These are phyloP conservation scores for Caerostris extrusa DNA, from an alignment of 1,140 invertebrate species.

Conservation along the genomic window DNA sequence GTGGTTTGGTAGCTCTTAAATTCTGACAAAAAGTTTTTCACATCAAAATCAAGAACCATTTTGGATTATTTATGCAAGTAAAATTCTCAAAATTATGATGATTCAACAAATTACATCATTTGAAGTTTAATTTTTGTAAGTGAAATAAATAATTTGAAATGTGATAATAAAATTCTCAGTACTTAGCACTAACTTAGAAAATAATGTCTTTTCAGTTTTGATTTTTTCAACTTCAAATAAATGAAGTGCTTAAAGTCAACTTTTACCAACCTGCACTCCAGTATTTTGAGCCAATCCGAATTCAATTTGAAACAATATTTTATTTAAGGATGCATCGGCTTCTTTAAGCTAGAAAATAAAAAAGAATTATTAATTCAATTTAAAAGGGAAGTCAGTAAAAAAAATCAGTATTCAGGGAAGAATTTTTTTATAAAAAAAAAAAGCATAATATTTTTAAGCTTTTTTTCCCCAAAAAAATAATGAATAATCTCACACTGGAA, in stretches of 20 bases:
- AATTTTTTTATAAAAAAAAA: no score
- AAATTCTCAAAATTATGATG: not conserved
- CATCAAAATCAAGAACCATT: slow-evolving; percentile 91
- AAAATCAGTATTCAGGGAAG: no score
- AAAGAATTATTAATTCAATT: no score
- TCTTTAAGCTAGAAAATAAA: slow-evolving; percentile 68
- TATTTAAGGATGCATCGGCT: slow-evolving; percentile 16
- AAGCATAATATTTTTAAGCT: no score
- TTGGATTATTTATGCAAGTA: slow-evolving; percentile 3
- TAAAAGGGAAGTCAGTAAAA: no score
- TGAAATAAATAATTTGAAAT: not conserved
- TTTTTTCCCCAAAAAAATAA: no score
- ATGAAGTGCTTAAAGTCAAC: slow-evolving; percentile 16
- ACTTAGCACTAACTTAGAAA: not conserved
- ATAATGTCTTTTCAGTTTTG: not conserved
- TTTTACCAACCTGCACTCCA: slow-evolving; percentile 70
- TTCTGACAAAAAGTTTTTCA: slow-evolving; percentile 91
- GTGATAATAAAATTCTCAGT: not conserved
- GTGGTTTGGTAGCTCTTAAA: slow-evolving; percentile 86
- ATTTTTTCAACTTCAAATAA: not conserved
- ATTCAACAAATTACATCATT: not conserved
- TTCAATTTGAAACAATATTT: slow-evolving; percentile 54
- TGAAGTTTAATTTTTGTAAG: not conserved
- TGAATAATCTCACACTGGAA: no score
- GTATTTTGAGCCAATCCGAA: not conserved